Conservation (phyloP, 2,113 vertebrate species). For the Lynx canadensis region DNA sequence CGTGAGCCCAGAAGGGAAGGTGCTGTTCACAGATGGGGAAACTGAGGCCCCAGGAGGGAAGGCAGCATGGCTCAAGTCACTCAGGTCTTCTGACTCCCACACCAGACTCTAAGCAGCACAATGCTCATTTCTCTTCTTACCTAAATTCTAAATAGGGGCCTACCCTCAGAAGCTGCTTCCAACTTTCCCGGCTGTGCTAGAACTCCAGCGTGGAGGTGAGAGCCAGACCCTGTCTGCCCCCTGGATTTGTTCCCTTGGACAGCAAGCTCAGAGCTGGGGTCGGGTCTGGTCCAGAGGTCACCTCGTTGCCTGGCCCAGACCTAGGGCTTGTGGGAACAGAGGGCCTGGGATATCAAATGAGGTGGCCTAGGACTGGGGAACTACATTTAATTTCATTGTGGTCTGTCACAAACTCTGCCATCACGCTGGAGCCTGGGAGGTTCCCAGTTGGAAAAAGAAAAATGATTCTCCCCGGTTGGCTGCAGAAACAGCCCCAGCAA, state of each 20-base stretch:
- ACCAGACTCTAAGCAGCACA: neutral
- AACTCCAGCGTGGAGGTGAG: neutral
- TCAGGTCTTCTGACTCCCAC: neutral
- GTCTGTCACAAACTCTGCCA: neutral
- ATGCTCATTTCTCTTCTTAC: neutral
- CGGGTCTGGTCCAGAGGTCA: neutral
- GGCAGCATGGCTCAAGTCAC: neutral
- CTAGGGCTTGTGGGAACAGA: neutral
- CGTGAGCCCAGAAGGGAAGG: neutral
- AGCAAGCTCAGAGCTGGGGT: neutral
- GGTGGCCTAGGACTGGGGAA: neutral
- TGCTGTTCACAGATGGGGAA: neutral
- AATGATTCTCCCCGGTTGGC: slow-evolving; percentile 26
- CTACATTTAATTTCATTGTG: neutral
- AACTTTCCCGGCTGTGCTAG: neutral
- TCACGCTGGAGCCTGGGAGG: neutral
- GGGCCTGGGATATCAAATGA: neutral
- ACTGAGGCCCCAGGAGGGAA: neutral
- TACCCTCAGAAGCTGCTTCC: neutral
- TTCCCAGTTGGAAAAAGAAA: slow-evolving; percentile 30
- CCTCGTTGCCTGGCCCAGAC: neutral
- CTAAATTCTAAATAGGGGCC: neutral
- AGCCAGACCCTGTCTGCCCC: neutral
- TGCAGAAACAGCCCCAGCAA: neutral
- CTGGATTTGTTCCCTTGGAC: neutral